Conservation (phyloP, 2,797 vertebrate species). For the Mormyrus hasselquistii region DNA sequence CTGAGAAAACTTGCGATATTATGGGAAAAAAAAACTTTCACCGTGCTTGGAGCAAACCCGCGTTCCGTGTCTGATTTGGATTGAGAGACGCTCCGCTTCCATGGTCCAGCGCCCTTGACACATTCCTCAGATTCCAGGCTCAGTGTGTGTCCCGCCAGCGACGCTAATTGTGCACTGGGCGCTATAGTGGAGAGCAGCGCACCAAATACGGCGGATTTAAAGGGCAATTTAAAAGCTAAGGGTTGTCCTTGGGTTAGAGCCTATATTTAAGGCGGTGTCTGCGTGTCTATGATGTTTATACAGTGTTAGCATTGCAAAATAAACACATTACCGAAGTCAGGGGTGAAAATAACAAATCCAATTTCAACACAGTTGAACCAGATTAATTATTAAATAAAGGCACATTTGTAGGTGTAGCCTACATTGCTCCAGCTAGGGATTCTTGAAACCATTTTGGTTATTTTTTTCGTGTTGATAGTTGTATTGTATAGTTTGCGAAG, state of each 20-base stretch:
- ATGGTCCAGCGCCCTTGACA: background rate
- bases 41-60: background rate
- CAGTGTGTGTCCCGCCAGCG: background rate
- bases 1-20: background rate
- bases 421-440: background rate
- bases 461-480: background rate
- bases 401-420: background rate
- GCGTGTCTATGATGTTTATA: background rate
- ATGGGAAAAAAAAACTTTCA: background rate
- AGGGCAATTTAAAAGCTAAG: background rate
- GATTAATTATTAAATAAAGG: background rate
- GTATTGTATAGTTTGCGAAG: background rate
- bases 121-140: background rate
- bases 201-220: background rate
- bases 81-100: background rate
- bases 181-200: background rate
- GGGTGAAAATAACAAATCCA: background rate
- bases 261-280: background rate
- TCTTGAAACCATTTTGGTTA: background rate
- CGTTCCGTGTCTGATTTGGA: background rate
- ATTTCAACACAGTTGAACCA: background rate
- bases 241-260: background rate
- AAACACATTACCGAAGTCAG: background rate
- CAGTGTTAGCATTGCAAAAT: background rate
- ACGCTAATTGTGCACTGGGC: background rate